Conservation (phyloP, 2,797 vertebrate genomes). For the Manis javanica region DNA sequence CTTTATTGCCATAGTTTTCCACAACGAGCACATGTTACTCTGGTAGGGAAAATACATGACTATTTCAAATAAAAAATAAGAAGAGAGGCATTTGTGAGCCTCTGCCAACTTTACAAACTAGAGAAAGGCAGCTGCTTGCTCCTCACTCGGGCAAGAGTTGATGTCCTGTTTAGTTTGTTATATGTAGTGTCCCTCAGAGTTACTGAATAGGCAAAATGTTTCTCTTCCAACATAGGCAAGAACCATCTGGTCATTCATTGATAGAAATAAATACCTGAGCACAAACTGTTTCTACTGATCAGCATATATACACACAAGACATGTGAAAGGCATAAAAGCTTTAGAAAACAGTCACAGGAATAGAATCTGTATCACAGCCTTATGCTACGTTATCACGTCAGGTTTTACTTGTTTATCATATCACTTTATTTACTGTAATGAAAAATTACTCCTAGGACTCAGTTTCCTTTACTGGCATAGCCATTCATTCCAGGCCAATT, state of each 20-base stretch:
- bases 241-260: constrained; percentile 63
- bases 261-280: constrained; percentile 65
- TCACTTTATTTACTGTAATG: constrained; percentile 76
- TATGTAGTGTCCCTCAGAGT: background rate
- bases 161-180: background rate
- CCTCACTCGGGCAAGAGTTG: background rate
- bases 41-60: background rate
- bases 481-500: constrained; percentile 76
- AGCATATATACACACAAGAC: constrained; percentile 26
- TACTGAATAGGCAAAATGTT: constrained; percentile 40
- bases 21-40: constrained; percentile 51
- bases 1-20: background rate
- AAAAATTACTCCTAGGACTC: constrained; percentile 81
- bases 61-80: constrained; percentile 64
- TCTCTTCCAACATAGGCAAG: constrained; percentile 48
- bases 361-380: constrained; percentile 56
- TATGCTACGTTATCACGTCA: constrained; percentile 41
- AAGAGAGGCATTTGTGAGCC: constrained; percentile 54
- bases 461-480: constrained; percentile 76
- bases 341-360: constrained; percentile 55
- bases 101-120: background rate
- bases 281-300: constrained; percentile 43
- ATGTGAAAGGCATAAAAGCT: constrained; percentile 57
- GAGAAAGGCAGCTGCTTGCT: constrained; percentile 23
- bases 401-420: constrained; percentile 74